Percentiles rank a stretch among this genome's conserved stretches.
Conservation (phyloP, 2,113 vertebrate genomes). For the Eulemur macaco region DNA sequence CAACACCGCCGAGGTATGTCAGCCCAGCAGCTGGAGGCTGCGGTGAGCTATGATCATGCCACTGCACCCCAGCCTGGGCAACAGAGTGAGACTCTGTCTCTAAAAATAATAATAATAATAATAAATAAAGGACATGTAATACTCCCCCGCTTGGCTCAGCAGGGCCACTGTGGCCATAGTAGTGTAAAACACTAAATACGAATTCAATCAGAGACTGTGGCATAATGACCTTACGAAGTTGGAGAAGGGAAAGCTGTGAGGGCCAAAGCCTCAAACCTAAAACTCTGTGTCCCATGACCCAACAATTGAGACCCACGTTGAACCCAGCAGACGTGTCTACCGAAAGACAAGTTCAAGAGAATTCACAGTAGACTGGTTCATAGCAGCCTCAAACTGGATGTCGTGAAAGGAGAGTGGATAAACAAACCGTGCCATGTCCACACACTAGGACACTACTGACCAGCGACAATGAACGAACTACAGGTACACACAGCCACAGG, state of each 20-base stretch:
- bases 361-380: not conserved
- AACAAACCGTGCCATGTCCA: accelerated
- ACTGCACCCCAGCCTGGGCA: not conserved
- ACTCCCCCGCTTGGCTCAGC: not conserved
- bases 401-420: not conserved
- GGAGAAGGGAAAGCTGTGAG: not conserved
- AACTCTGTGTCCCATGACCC: not conserved
- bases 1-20: too few relatives aligned
- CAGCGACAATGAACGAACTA: not conserved
- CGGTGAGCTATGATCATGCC: not conserved
- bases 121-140: not conserved
- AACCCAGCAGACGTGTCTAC: not conserved
- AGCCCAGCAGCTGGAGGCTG: not conserved
- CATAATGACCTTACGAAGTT: not conserved
- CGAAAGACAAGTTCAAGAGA: not conserved
- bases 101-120: not conserved
- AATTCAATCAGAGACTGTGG: not conserved
- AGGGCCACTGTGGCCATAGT: not conserved
- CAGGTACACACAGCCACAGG: accelerated
- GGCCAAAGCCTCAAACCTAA: not conserved
- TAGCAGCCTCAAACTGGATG: not conserved
- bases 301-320: not conserved
- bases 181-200: not conserved
- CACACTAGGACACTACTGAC: accelerated
- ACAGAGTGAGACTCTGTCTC: too few relatives aligned